A percentile compares a stretch with the other conserved stretches of the same genome.
These are phyloP conservation scores for Adelosebastes latens DNA, from an alignment of 2,797 vertebrate genomes.

Conservation along the genomic window DNA sequence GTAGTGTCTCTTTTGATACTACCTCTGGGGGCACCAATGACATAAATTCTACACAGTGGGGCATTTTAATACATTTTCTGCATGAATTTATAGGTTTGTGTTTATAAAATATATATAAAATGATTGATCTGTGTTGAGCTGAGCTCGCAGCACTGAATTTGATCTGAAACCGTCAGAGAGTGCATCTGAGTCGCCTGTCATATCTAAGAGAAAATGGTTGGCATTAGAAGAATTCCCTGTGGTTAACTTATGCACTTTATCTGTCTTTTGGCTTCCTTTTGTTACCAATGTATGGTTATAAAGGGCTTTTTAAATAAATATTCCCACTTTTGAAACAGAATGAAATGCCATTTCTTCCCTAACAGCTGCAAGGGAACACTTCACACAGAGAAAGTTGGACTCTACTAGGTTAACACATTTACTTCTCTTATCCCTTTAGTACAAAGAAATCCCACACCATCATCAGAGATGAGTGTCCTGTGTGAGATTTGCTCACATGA, in stretches of 20 bases:
- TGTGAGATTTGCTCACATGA: slow-evolving; percentile 6
- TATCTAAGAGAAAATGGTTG: neutral
- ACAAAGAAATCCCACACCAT: neutral
- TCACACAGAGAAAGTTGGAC: neutral
- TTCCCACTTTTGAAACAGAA: neutral
- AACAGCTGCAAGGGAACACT: neutral
- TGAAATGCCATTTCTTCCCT: neutral
- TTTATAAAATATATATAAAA: neutral
- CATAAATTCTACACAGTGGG: neutral
- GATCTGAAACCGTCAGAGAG: neutral
- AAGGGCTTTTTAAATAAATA: neutral
- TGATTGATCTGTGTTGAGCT: neutral
- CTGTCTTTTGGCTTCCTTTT: slow-evolving; percentile 9
- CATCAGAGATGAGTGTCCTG: neutral
- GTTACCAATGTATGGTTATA: neutral
- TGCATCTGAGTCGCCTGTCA: neutral
- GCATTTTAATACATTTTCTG: neutral
- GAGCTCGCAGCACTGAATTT: neutral
- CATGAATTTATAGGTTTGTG: neutral
- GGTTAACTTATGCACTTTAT: slow-evolving; percentile 1
- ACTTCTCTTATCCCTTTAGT: neutral
- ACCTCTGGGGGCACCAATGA: neutral
- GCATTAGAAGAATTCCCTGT: neutral
- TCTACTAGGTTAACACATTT: neutral
- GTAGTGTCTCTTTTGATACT: neutral